phyloP scores from a whole-genome alignment of 2,888 invertebrate species.

The Pomacea canaliculata region DNA sequence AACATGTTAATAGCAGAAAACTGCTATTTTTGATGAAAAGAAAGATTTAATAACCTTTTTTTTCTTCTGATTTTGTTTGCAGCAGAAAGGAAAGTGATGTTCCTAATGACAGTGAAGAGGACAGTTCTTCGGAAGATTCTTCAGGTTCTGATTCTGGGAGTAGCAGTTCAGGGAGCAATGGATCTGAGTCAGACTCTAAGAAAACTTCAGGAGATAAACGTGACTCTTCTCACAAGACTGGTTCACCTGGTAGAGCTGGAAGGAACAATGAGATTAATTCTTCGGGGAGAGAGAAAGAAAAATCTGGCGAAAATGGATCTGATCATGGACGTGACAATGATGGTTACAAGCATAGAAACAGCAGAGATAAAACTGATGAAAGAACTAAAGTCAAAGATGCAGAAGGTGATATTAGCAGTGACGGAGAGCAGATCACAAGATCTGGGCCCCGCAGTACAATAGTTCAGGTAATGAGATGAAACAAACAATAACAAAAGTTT shows the following conservation, averaged over 20 bases:
- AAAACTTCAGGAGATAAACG: constrained; percentile 1
- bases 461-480: constrained; percentile 6
- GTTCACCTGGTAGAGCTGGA: background rate
- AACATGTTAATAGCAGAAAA: too few species aligned
- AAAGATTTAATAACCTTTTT: background rate
- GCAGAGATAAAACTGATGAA: constrained; percentile 15
- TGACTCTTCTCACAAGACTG: background rate
- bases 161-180: background rate
- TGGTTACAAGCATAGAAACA: constrained; percentile 2
- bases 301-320: background rate
- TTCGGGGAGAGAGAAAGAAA: background rate
- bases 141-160: constrained; percentile 19
- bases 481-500: too few species aligned
- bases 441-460: constrained; percentile 22
- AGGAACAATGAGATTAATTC: background rate
- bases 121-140: constrained; percentile 26
- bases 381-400: constrained; percentile 7
- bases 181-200: background rate
- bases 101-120: constrained; percentile 26
- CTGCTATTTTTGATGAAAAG: too few species aligned
- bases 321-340: constrained; percentile 5
- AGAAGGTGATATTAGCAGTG: constrained; percentile 18
- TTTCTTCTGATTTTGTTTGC: background rate
- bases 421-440: constrained; percentile 17
- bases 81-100: constrained; percentile 27